These are phyloP conservation scores for Philopedon plagiatum DNA, from an alignment of 2,888 invertebrate genomes.

Conservation along the genomic window DNA sequence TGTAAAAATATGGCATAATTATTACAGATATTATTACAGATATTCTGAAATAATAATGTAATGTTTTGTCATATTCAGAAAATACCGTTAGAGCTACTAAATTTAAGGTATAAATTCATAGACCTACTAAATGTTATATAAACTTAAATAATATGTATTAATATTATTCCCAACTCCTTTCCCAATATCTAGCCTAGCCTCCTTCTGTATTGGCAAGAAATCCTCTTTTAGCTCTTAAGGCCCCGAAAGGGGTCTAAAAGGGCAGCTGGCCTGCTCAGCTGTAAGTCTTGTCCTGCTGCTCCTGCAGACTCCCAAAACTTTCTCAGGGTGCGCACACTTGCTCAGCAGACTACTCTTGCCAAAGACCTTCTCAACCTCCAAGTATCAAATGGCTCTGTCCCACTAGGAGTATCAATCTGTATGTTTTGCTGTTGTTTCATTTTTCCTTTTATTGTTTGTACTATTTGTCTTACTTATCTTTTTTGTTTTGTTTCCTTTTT, in stretches of 20 bases:
- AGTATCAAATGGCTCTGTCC: slow-evolving; percentile 73
- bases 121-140: slow-evolving; percentile 28
- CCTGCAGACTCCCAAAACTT: slow-evolving; percentile 56
- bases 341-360: slow-evolving; percentile 62
- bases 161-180: slow-evolving; percentile 22
- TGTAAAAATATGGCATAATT: not conserved
- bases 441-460: slow-evolving; percentile 62
- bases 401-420: slow-evolving; percentile 70
- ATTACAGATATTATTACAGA: not conserved
- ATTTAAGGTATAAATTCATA: slow-evolving; percentile 28
- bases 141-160: slow-evolving; percentile 30
- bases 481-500: slow-evolving; percentile 63
- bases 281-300: slow-evolving; percentile 56
- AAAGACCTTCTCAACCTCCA: slow-evolving; percentile 71
- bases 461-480: slow-evolving; percentile 33
- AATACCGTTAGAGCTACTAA: slow-evolving; percentile 14
- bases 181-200: slow-evolving; percentile 44
- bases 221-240: slow-evolving; percentile 29
- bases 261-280: slow-evolving; percentile 56
- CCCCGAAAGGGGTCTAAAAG: slow-evolving; percentile 55
- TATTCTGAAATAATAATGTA: not conserved
- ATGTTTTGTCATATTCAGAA: not conserved
- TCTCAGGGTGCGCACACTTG: slow-evolving; percentile 2
- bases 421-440: slow-evolving; percentile 70
- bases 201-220: slow-evolving; percentile 43